These are phyloP conservation scores for Diloba caeruleocephala DNA, from an alignment of 2,888 invertebrate genomes.

Conservation along the genomic window DNA sequence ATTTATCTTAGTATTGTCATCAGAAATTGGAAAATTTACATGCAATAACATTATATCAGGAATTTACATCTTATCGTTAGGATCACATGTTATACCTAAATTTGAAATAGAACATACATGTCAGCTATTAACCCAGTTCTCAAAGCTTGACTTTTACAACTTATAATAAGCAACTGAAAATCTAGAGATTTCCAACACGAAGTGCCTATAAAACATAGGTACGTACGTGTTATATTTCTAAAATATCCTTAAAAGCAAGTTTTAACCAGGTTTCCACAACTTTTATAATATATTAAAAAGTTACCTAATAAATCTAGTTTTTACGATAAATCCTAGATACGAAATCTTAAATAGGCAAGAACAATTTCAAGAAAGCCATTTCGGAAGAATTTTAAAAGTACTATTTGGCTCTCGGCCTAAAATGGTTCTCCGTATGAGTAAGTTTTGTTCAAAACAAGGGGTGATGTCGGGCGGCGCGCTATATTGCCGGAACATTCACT, in stretches of 20 bases:
- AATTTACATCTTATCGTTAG: conserved; percentile 8
- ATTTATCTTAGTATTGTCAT: too few relatives aligned
- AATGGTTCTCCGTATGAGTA: conserved; percentile 57
- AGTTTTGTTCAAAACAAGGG: conserved; percentile 65
- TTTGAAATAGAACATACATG: conserved; percentile 3
- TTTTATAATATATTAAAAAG: conserved; percentile 45
- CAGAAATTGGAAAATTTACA: not conserved
- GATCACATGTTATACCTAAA: conserved; percentile 5
- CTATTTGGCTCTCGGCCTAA: conserved; percentile 62
- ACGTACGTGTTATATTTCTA: conserved; percentile 43
- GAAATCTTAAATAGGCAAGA: conserved; percentile 30
- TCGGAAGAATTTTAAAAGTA: conserved; percentile 34
- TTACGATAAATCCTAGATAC: conserved; percentile 27
- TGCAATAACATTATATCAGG: too few relatives aligned
- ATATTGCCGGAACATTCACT: conserved; percentile 61
- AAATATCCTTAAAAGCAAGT: conserved; percentile 43
- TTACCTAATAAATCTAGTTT: conserved; percentile 44
- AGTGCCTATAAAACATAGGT: conserved; percentile 27
- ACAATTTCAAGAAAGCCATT: conserved; percentile 40
- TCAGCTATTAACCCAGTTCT: conserved; percentile 25
- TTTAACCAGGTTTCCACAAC: conserved; percentile 47
- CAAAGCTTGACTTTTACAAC: conserved; percentile 18
- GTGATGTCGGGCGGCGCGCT: conserved; percentile 51
- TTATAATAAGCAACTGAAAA: conserved; percentile 23
- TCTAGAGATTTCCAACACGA: conserved; percentile 14